phyloP scores from a whole-genome alignment of 2,888 invertebrate genomes.

The Leptinotarsa tumamoca region DNA sequence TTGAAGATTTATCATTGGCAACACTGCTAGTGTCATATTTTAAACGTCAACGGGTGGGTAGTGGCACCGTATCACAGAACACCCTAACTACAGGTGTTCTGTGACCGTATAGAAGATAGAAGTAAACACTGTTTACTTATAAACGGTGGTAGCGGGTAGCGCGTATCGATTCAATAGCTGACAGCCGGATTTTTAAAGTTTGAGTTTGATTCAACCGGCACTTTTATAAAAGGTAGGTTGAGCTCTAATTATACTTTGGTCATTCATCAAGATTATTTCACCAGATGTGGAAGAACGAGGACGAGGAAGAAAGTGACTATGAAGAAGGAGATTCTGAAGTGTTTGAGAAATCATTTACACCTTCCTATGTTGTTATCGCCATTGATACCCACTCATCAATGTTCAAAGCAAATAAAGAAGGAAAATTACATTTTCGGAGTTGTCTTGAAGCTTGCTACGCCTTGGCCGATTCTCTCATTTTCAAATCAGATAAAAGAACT shows the following conservation, averaged over 20 bases:
- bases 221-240: background rate
- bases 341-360: conserved; percentile 46
- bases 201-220: no score
- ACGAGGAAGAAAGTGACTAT: conserved; percentile 34
- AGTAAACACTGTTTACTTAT: no score
- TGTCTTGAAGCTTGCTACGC: conserved; percentile 54
- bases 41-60: no score
- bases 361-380: conserved; percentile 56
- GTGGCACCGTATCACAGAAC: no score
- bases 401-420: conserved; percentile 52
- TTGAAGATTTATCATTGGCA: no score
- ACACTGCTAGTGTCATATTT: no score
- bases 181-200: no score
- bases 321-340: conserved; percentile 41
- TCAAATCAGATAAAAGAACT: conserved; percentile 48
- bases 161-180: no score
- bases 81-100: no score
- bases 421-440: conserved; percentile 51
- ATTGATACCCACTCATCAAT: conserved; percentile 57
- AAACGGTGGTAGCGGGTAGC: no score
- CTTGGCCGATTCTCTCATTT: conserved; percentile 54
- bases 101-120: no score
- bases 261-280: background rate
- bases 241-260: background rate
- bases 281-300: conserved; percentile 31